A percentile compares a stretch with the other conserved stretches of the same genome.
These are phyloP conservation scores for Eonycteris spelaea DNA, from an alignment of 2,113 vertebrate genomes.

Conservation along the genomic window DNA sequence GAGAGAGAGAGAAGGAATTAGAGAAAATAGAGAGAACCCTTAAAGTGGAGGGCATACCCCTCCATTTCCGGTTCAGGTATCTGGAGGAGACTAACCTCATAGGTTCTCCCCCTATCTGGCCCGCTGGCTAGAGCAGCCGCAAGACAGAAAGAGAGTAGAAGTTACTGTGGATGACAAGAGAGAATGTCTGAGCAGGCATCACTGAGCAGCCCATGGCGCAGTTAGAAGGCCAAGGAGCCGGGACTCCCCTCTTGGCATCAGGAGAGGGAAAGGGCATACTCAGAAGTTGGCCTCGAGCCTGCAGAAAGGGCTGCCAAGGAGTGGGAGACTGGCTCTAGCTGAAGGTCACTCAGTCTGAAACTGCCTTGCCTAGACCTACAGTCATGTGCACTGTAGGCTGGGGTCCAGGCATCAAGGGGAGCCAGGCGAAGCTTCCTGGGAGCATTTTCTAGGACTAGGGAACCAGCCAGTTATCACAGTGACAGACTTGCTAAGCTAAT, in stretches of 20 bases:
- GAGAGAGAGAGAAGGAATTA: background rate
- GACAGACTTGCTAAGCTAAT: too few species aligned
- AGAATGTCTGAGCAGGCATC: background rate
- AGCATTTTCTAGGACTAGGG: background rate
- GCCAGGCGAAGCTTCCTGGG: background rate
- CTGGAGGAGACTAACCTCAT: background rate
- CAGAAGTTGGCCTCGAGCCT: background rate
- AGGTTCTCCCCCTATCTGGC: background rate
- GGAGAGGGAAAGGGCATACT: background rate
- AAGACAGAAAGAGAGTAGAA: too few species aligned
- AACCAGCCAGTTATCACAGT: background rate
- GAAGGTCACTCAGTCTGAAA: background rate
- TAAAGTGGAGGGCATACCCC: background rate
- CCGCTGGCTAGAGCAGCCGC: too few species aligned
- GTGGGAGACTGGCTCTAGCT: background rate
- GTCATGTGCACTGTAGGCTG: fast-evolving
- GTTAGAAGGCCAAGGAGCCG: fast-evolving
- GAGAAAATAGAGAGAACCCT: background rate
- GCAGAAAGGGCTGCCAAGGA: background rate
- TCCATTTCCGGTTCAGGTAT: background rate
- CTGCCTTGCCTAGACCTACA: too few species aligned
- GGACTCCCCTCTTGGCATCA: too few species aligned
- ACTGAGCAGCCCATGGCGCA: fast-evolving
- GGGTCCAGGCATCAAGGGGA: background rate
- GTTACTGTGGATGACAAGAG: background rate